phyloP scores from a whole-genome alignment of 2,888 invertebrate genomes.

The Tiliacea citrago region DNA sequence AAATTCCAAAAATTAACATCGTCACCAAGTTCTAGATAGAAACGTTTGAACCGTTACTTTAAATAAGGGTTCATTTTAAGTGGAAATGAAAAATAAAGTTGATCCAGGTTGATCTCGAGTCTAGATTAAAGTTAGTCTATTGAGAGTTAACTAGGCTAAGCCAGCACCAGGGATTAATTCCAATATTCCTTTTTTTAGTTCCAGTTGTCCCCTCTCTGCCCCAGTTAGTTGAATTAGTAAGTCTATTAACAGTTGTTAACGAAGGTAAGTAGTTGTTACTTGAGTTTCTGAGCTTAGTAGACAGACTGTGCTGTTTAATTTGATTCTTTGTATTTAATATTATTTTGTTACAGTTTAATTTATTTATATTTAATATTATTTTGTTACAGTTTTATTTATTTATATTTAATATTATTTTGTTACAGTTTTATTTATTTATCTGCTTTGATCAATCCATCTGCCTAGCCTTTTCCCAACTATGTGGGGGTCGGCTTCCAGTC shows the following conservation, averaged over 20 bases:
- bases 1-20: neutral
- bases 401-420: too few relatives aligned
- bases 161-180: conserved; percentile 64
- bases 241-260: conserved; percentile 77
- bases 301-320: conserved; percentile 36
- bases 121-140: conserved; percentile 80
- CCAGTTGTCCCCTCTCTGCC: conserved; percentile 58
- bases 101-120: conserved; percentile 77
- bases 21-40: neutral
- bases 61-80: conserved; percentile 61
- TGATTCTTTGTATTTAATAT: conserved; percentile 22
- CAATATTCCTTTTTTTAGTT: conserved; percentile 64
- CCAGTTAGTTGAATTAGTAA: conserved; percentile 73
- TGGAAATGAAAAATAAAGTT: conserved; percentile 78
- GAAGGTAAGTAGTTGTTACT: conserved; percentile 56
- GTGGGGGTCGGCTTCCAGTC: too few relatives aligned
- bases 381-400: neutral
- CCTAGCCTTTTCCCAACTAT: too few relatives aligned
- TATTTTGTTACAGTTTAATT: conserved; percentile 8
- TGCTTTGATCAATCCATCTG: too few relatives aligned
- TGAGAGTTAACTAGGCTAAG: conserved; percentile 79
- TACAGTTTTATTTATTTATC: too few relatives aligned
- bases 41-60: conserved; percentile 58
- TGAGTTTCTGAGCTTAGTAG: conserved; percentile 44
- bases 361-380: too few relatives aligned